Conservation (phyloP, 2,797 vertebrate genomes). For the Dermochelys coriacea region DNA sequence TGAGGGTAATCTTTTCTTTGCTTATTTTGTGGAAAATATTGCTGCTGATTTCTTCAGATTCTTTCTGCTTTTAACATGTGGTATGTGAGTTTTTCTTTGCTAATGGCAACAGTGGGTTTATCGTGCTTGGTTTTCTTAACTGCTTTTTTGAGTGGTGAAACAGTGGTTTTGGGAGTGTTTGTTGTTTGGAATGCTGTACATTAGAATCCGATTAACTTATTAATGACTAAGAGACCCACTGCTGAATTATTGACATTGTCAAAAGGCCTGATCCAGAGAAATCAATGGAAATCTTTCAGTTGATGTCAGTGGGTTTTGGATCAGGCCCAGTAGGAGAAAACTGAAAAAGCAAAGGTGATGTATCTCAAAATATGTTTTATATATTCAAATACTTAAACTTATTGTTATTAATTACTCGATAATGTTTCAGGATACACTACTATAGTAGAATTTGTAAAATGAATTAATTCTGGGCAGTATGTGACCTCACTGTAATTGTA, state of each 20-base stretch:
- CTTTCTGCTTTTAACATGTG: neutral
- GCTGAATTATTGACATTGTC: neutral
- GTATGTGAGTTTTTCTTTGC: neutral
- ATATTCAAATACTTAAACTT: neutral
- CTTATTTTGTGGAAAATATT: neutral
- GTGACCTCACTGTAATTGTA: neutral
- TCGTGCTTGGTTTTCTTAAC: neutral
- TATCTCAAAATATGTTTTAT: neutral
- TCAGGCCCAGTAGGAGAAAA: neutral
- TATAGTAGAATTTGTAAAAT: neutral
- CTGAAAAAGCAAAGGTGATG: neutral
- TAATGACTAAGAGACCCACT: neutral
- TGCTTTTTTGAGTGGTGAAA: neutral
- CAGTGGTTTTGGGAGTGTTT: neutral
- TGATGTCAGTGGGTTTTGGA: neutral
- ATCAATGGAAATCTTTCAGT: neutral
- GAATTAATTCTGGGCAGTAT: neutral
- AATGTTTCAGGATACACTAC: neutral
- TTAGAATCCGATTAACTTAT: neutral
- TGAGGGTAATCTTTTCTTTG: neutral
- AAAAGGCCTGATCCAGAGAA: neutral
- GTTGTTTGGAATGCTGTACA: neutral
- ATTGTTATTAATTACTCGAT: neutral
- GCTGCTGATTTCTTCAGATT: neutral
- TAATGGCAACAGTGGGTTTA: neutral